A percentile compares a stretch with the other conserved stretches of the same genome.
phyloP scores from a whole-genome alignment of 1,140 invertebrate genomes.

The Panulirus ornatus region DNA sequence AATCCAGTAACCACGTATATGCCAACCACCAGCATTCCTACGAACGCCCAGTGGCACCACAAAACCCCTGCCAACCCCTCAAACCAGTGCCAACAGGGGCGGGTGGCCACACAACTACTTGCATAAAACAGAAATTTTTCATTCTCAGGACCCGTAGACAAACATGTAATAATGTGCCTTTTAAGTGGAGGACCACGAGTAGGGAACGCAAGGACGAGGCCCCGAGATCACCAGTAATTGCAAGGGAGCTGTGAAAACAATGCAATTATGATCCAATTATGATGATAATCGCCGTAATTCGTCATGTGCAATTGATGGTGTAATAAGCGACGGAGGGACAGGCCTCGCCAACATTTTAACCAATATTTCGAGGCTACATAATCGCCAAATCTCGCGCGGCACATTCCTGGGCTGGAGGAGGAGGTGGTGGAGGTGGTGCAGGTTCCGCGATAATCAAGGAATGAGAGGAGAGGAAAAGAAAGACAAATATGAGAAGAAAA shows the following conservation, averaged over 20 bases:
- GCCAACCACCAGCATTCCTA: no score
- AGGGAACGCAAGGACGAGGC: background rate
- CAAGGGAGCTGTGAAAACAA: slow-evolving; percentile 67
- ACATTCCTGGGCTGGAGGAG: background rate
- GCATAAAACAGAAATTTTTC: slow-evolving; percentile 1
- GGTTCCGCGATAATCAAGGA: no score
- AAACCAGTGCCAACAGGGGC: background rate
- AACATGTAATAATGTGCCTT: slow-evolving; percentile 51
- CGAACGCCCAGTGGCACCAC: no score
- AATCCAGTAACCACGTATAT: no score
- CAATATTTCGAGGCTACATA: slow-evolving; percentile 1
- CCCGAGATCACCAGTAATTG: slow-evolving; percentile 58
- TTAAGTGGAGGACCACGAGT: background rate
- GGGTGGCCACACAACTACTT: background rate
- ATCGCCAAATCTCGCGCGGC: background rate
- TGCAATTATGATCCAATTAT: slow-evolving; percentile 72
- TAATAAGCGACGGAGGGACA: slow-evolving; percentile 53
- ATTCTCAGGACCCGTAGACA: background rate
- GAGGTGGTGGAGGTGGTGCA: no score
- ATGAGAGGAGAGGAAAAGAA: no score
- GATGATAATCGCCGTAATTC: slow-evolving; percentile 67
- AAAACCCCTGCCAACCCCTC: no score
- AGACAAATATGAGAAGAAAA: no score
- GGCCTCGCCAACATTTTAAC: background rate
- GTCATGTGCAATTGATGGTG: slow-evolving; percentile 62